phyloP scores from a whole-genome alignment of 2,797 vertebrate species.

The Enteromius anoplus region DNA sequence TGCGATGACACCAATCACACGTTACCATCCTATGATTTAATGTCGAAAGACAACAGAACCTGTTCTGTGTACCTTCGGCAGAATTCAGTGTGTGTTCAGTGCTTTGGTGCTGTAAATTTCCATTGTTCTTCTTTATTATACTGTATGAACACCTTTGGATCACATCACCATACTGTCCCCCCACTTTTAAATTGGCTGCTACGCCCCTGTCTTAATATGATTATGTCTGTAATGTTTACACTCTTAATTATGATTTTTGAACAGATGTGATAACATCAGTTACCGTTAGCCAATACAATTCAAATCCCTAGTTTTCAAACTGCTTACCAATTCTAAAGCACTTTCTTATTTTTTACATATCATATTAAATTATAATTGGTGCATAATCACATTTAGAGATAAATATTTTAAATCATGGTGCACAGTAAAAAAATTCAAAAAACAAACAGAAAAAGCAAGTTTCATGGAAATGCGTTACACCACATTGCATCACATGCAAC shows the following conservation, averaged over 20 bases:
- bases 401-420: not conserved
- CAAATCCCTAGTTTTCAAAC: not conserved
- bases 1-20: too few species aligned
- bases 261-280: not conserved
- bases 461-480: constrained; percentile 12
- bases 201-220: not conserved
- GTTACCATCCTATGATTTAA: too few species aligned
- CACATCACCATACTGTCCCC: too few species aligned
- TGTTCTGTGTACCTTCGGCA: too few species aligned
- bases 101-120: too few species aligned
- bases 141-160: too few species aligned
- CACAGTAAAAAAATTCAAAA: not conserved
- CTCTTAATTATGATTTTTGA: not conserved
- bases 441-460: too few species aligned
- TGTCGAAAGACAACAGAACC: too few species aligned
- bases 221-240: not conserved
- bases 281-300: not conserved
- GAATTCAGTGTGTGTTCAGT: too few species aligned
- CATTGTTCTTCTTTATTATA: too few species aligned
- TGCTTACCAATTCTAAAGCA: not conserved
- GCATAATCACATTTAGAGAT: not conserved
- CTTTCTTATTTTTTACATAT: not conserved
- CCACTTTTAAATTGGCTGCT: too few species aligned
- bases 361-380: not conserved
- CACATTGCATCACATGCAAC: constrained; percentile 17